Base-by-base conservation (phyloP, 2,888 invertebrate genomes). In the Prosopocoilus inquinatus region DNA sequence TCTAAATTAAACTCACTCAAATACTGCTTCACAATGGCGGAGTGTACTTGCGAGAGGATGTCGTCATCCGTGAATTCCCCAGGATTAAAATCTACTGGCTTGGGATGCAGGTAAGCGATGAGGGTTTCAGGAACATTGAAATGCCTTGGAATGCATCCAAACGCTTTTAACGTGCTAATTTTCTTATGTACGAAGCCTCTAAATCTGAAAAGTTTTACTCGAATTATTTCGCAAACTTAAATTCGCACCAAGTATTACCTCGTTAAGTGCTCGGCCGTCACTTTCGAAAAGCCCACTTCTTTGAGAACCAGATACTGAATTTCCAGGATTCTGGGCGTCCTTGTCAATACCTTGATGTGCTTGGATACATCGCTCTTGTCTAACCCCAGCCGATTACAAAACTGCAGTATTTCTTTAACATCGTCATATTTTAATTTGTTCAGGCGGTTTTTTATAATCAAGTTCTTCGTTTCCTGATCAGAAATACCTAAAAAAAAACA, bases 301-400 rank as follows among this genome's bases (percentile, higher is more conserved):
- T 75, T 76, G 9, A 88, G 72, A 43, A 85, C 81, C 66, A 80
- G 78, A 57, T 82, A 82, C 64, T 86, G 84, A 66, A 87, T 85
- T 47, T 83, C 81, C 65, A 87, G 70, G 32, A 82, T 81, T 16
- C 81, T 74, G 1, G 81, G 79, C 64, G 81, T 81, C 70, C 81
- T 78, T 50, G 79, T 80, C n/a, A 88, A 78, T 2, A 88, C 68
- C 70, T 81, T 79, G 0, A 84, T 82, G 62, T 81, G 77, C 1
- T 72, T 58, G 38, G 83, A 75, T 11, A 87, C 82, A 20, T 84
- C 82, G 16, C 78, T 63, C 1, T 80, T 71, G 0, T 13, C 20
- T 38, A 48, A 56, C 5, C 56, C 56, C 5, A 52, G 28, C 2
- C 36, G 65, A 46, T 64, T 53, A 15, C 70, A 64, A 7, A 55